A percentile compares a stretch with the other conserved stretches of the same genome.
These are phyloP conservation scores for Perdix hodgsoniae DNA, from an alignment of 2,797 vertebrate species.

Conservation along the genomic window DNA sequence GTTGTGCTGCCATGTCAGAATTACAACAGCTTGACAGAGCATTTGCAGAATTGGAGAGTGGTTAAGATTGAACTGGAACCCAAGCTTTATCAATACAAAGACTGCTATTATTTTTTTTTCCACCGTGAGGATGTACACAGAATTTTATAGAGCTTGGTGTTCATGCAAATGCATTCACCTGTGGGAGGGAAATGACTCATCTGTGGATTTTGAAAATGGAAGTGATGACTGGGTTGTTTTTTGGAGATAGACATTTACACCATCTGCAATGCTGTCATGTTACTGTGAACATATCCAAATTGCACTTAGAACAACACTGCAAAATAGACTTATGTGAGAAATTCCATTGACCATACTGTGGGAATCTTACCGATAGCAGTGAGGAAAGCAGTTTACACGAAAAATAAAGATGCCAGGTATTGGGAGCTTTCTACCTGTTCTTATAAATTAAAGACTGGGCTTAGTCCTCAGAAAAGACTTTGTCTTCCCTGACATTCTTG, in stretches of 20 bases:
- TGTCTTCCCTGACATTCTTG: background rate
- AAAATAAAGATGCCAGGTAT: background rate
- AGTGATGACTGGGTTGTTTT: constrained; percentile 64
- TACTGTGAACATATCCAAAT: constrained; percentile 43
- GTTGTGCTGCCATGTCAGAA: background rate
- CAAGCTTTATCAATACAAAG: background rate
- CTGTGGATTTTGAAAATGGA: constrained; percentile 35
- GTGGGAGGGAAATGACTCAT: constrained; percentile 53
- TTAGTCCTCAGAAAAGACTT: background rate
- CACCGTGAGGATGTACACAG: background rate
- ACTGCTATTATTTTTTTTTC: background rate
- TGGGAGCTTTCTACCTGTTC: background rate
- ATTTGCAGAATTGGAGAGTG: background rate
- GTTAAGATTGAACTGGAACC: background rate
- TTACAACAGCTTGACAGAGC: background rate
- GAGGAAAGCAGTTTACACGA: background rate
- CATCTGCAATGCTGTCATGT: constrained; percentile 62
- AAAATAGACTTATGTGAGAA: constrained; percentile 35
- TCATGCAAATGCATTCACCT: constrained; percentile 40
- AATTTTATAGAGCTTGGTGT: constrained; percentile 8
- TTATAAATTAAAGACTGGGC: background rate
- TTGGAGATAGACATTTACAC: constrained; percentile 44
- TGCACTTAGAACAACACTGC: background rate
- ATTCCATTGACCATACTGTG: background rate
- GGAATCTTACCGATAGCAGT: constrained; percentile 2